Evolutionary conservation across 2,797 vertebrate genomes (phyloP), one percentile per base, ranked within the genome.

Genomic region (Betta splendens): DNA sequence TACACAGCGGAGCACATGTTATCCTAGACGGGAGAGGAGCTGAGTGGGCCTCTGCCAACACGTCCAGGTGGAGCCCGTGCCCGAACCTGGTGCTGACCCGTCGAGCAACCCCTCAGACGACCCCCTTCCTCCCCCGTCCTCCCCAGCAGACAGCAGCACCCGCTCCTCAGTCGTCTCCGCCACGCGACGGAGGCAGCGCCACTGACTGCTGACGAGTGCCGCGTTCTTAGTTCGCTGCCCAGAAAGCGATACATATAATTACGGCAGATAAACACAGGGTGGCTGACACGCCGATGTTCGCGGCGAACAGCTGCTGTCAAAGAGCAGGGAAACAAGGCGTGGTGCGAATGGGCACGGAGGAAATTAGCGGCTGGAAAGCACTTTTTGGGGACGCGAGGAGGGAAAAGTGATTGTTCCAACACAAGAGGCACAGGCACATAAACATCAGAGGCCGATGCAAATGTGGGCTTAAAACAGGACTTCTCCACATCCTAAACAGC

Each of bases 181-280:
- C 48, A 32, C 11, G 2, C 4, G 39, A 51, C 75, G 69, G 59
- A 78, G 69, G 64, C 62, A 62, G 46, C 51, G 6, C 56, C 75
- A 74, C 52, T 43, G 7, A 61, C 53, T 75, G 32, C 52, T 40
- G 46, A 76, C 25, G 60, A 54, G 54, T 46, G 59, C 59, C 58
- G 54, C 57, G 75, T 40, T 62, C 73, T 75, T 79, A 73, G 73
- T 75, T 72, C 64, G 70, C 67, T 66, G 73, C 57, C 77, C 75
- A 52, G 73, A 71, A 56, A 73, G 48, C 51, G 67, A 85, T 79
- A 80, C 66, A 53, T 83, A 77, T 81, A 85, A 87, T 86, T 82
- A 85, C n/a, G 29, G 36, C 28, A 8, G 65, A 61, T 49, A 69
- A 63, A 59, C 60, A 18, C 46, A 33, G 56, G 64, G 61, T 68